Conservation (phyloP, 2,113 vertebrate species). For the Strix uralensis region DNA sequence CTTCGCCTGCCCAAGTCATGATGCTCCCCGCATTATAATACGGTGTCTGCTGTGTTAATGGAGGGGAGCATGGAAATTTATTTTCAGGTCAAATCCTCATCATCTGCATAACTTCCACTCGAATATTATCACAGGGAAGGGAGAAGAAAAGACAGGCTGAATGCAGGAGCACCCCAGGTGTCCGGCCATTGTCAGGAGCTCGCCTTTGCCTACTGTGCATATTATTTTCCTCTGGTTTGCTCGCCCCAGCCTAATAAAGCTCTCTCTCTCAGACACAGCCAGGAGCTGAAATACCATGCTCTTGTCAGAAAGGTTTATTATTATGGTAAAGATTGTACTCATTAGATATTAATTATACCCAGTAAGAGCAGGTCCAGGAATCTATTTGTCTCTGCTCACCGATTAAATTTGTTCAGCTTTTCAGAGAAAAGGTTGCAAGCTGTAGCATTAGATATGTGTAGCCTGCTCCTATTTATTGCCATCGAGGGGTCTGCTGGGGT, state of each 20-base stretch:
- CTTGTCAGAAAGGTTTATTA: slow-evolving; percentile 61
- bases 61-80: slow-evolving; percentile 22
- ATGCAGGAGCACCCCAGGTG: slow-evolving; percentile 25
- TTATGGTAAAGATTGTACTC: slow-evolving; percentile 58
- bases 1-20: not conserved
- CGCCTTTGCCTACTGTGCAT: not conserved
- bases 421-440: not conserved
- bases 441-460: not conserved
- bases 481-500: not conserved
- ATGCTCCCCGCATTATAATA: not conserved
- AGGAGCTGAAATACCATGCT: slow-evolving; percentile 31
- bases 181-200: slow-evolving; percentile 39
- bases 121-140: not conserved
- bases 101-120: slow-evolving; percentile 32
- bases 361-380: slow-evolving; percentile 54
- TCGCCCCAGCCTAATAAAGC: not conserved
- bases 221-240: slow-evolving; percentile 44
- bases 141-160: slow-evolving; percentile 42
- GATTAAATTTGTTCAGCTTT: not conserved
- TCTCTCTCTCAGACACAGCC: not conserved
- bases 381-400: slow-evolving; percentile 28
- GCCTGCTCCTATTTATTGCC: not conserved
- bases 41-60: not conserved
- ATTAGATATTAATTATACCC: slow-evolving; percentile 63
- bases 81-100: slow-evolving; percentile 50